Evolutionary conservation across 92 coral and sea anemone species (phyloP), one percentile per base, ranked within the genome.

Genomic region (Phenganax marumi): DNA sequence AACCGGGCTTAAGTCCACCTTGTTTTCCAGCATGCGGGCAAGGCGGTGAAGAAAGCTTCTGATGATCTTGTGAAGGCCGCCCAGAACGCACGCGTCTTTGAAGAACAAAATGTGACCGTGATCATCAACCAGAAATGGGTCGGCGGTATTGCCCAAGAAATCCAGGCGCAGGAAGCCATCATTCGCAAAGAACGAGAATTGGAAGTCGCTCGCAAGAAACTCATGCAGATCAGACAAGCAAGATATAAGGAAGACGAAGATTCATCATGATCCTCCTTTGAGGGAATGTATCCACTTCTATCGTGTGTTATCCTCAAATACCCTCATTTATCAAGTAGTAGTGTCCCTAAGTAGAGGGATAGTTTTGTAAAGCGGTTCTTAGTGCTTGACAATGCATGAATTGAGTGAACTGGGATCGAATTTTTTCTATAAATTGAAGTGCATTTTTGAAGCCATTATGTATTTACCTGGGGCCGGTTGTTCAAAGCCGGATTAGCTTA

Each of bases 41-140:
- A 96, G 39, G 99, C 99, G 8, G 99, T 96, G 50, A 96, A 91
- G 68, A 91, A 91, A 50, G 99, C 99, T 33, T 92, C 99, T 12
- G 99, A 96, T 81, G 92, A 91, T 87, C 88, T 96, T 56, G 99
- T 96, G 17, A 92, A 91, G 18, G 92, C 99, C 55, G 99, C 99
- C 22, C 91, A 96, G 87, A 96, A 88, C 70, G 97, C 99, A 16
- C 93, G 92, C 87, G 87, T 92, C 88, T 96, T 96, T 86, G 99
- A 96, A 89, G 99, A 96, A 74, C 96, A 96, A 73, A 94, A 88
- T 82, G 93, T 97, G 77, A 96, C 99, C 49, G 91, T 96, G 22
- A 82, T 92, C 75, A 96, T 96, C 75, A 96, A 96, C 90, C 93
- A 93, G 90, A 92, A 91, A 81, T 92, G 93, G 85, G 99, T 96